Percentiles rank a stretch among this genome's conserved stretches.
phyloP scores from a whole-genome alignment of 2,888 invertebrate genomes.

The Eurois occulta region DNA sequence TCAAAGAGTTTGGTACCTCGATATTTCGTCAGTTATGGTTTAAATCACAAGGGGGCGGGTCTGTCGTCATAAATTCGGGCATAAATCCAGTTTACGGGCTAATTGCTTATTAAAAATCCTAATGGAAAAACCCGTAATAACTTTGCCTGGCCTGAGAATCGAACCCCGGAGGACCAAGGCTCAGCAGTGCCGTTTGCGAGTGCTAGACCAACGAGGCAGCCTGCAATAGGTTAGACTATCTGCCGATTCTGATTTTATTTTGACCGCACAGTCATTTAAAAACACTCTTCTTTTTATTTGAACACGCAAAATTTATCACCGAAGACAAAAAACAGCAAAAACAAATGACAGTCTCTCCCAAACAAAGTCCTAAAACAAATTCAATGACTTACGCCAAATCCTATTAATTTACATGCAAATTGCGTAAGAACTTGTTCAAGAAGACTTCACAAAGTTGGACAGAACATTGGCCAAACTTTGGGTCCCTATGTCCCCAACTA shows the following conservation, averaged over 20 bases:
- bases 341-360: neutral
- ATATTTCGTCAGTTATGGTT: neutral
- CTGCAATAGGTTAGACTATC: neutral
- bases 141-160: neutral
- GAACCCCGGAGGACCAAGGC: neutral
- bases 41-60: too few species aligned
- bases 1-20: neutral
- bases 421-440: constrained; percentile 46
- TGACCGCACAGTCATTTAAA: neutral
- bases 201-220: neutral
- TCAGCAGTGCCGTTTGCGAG: neutral
- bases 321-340: too few species aligned
- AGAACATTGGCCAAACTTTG: constrained; percentile 44
- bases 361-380: constrained; percentile 15
- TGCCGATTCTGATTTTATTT: neutral
- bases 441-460: constrained; percentile 39
- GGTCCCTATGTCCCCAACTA: constrained; percentile 66
- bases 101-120: too few species aligned
- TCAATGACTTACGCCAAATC: constrained; percentile 23
- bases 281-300: neutral
- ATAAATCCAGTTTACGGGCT: too few species aligned
- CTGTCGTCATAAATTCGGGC: too few species aligned
- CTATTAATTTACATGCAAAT: constrained; percentile 59
- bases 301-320: neutral
- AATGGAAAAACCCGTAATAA: too few species aligned